These are phyloP conservation scores for Maccullochella peelii DNA, from an alignment of 2,113 vertebrate species.

Conservation along the genomic window DNA sequence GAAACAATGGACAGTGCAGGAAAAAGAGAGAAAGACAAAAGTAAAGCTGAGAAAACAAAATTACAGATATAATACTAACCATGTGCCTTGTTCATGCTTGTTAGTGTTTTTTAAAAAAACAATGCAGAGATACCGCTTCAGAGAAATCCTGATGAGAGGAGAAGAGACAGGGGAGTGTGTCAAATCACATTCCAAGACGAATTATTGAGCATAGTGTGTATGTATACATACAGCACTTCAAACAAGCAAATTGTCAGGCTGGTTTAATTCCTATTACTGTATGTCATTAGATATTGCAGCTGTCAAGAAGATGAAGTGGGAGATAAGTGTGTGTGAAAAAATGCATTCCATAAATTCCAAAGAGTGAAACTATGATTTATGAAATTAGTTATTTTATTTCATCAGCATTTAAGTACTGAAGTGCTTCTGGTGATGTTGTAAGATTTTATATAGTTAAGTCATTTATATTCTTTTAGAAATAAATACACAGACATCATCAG, in stretches of 20 bases:
- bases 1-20: not conserved
- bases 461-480: not conserved
- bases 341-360: constrained; percentile 11
- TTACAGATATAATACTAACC: not conserved
- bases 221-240: constrained; percentile 1
- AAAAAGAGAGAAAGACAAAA: not conserved
- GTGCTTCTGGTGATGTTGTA: not conserved
- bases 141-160: not conserved
- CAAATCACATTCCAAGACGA: not conserved
- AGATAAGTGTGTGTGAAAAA: not conserved
- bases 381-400: constrained; percentile 6
- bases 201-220: not conserved
- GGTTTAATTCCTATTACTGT: not conserved
- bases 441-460: not conserved
- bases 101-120: too few relatives aligned
- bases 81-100: too few relatives aligned
- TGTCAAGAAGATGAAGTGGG: not conserved
- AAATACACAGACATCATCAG: not conserved
- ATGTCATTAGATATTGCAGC: not conserved
- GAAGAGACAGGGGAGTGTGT: not conserved
- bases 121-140: not conserved
- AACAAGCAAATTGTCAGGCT: not conserved
- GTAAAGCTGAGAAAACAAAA: not conserved
- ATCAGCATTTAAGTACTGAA: not conserved
- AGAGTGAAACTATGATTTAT: not conserved